Evolutionary conservation across 2,888 invertebrate species (phyloP).

Genomic region (Panopea generosa): DNA sequence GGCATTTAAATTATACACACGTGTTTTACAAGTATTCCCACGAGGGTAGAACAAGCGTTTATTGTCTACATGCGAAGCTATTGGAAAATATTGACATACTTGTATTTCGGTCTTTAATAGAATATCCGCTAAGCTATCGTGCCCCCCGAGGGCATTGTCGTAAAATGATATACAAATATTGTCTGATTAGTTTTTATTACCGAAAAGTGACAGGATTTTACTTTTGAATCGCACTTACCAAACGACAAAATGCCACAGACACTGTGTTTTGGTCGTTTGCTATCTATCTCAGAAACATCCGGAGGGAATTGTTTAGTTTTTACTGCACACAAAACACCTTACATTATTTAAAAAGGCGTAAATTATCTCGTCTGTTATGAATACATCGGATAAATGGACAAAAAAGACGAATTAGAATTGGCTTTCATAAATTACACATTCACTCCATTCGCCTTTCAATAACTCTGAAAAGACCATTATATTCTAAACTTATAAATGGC

Average conservation of each 20-base stretch:
- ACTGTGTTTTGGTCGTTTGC: too few relatives aligned
- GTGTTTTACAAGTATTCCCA: conserved; percentile 5
- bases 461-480: conserved; percentile 12
- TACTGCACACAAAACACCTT: too few relatives aligned
- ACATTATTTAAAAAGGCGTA: too few relatives aligned
- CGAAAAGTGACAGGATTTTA: conserved; percentile 12
- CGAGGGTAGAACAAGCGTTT: neutral
- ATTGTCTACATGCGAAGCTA: neutral
- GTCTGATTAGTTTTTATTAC: conserved; percentile 8
- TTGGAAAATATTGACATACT: conserved; percentile 19
- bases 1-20: conserved; percentile 41
- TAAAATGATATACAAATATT: conserved; percentile 41
- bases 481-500: neutral
- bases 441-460: neutral
- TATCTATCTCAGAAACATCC: too few relatives aligned
- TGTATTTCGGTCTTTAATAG: neutral
- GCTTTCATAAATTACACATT: too few relatives aligned
- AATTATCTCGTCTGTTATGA: too few relatives aligned
- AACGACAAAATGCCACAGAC: too few relatives aligned
- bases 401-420: too few relatives aligned
- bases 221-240: too few relatives aligned
- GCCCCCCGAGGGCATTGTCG: conserved; percentile 16
- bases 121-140: conserved; percentile 9
- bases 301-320: too few relatives aligned
- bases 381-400: too few relatives aligned